Conservation (phyloP, 2,113 vertebrate species). For the Bos javanicus region DNA sequence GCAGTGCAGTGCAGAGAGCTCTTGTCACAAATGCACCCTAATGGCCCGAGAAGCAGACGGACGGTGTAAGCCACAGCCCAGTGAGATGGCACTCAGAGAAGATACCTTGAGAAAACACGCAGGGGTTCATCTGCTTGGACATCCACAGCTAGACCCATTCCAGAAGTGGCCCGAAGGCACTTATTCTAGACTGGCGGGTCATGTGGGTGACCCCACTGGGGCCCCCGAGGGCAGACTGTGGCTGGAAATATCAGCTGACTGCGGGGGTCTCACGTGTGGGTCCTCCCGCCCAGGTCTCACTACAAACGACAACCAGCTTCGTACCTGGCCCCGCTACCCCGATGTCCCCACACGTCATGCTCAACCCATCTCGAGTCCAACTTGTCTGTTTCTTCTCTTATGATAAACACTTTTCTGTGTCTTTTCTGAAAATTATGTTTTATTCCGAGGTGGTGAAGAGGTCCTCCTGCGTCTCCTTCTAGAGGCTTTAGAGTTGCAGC, state of each 20-base stretch:
- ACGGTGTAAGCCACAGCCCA: not conserved
- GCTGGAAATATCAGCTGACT: not conserved
- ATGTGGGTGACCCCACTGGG: not conserved
- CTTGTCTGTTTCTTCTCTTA: not conserved
- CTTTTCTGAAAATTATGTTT: not conserved
- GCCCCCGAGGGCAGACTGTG: not conserved
- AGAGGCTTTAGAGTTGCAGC: not conserved
- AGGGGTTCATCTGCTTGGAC: not conserved
- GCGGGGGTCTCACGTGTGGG: fast-evolving
- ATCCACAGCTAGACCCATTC: not conserved
- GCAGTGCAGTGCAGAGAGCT: not conserved
- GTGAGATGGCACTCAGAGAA: not conserved
- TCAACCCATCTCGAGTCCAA: not conserved
- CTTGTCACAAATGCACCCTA: not conserved
- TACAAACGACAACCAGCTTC: not conserved
- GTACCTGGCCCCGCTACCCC: too few species aligned
- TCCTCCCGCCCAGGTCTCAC: not conserved
- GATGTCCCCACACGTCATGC: not conserved
- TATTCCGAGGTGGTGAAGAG: not conserved
- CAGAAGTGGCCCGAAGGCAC: not conserved
- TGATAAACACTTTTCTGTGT: not conserved
- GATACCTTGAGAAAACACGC: not conserved
- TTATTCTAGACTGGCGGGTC: not conserved
- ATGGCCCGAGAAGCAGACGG: not conserved
- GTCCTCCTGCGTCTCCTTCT: not conserved